Base-by-base conservation (phyloP, 1,140 invertebrate genomes). In the Neoseiulus cucumeris region DNA sequence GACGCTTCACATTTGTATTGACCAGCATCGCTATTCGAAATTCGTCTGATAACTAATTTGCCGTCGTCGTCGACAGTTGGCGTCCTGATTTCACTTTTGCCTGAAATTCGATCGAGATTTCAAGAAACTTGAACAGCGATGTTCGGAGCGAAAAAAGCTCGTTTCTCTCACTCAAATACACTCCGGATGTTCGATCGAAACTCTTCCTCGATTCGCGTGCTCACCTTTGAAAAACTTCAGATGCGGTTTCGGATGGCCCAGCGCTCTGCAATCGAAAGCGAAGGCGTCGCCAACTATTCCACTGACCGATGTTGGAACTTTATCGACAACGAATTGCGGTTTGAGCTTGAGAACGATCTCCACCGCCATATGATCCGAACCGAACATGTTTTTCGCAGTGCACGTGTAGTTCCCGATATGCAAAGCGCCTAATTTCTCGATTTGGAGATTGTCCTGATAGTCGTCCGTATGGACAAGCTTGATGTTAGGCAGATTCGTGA, bases 271-370 rank as follows among this genome's bases (percentile, higher is more conserved):
- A 68, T 87, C 86, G 0, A 92, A 86, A 66, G 87, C 81, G 66
- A 93, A 79, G 14, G 82, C 87, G 73, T 91, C 87, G 67, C 89
- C 89, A 44, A 91, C 90, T 5, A 94, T 90, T 45, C 93, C 91
- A 33, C 89, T 87, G 73, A 91, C 85, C 76, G 93, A 93, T 42
- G 66, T 44, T 42, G 44, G 41, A 33, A 41, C 55, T 18, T 44
- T 22, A 2, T 30, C 45, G 5, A 2, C 33, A 1, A 17, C 22
- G 25, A 25, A 59, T 2, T 9, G 25, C 14, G 51, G 51, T 59
- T 25, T 17, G 33, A 59, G 33, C 9, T 9, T 59, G 12, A 59
- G 25, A 1, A 59, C 22, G 22, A 59, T 20, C 22, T 25, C 4
- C 17, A 66, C 28, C 33, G 25, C 70, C 18, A 75, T 72, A 64